Percentiles rank a stretch among this genome's conserved stretches.
Conservation (phyloP, 1,140 invertebrate genomes). For the Meloidogyne chitwoodi region DNA sequence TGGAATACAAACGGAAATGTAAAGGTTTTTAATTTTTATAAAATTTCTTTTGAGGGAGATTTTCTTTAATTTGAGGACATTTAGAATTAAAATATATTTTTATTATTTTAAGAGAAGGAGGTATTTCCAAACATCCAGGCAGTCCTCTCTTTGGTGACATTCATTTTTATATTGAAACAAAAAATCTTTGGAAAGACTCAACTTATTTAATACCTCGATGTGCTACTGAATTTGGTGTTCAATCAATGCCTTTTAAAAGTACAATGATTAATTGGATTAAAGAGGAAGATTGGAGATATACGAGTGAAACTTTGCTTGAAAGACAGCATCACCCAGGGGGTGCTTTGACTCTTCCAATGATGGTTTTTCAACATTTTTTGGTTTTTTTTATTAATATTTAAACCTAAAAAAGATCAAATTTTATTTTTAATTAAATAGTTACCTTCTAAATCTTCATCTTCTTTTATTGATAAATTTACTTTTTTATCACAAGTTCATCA, state of each 20-base stretch:
- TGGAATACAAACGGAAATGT: conserved; percentile 71
- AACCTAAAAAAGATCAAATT: not conserved
- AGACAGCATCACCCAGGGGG: conserved; percentile 78
- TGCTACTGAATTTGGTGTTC: conserved; percentile 89
- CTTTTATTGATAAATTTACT: conserved; percentile 41
- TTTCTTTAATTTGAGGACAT: no score
- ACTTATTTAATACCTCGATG: conserved; percentile 78
- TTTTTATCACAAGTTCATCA: conserved; percentile 71
- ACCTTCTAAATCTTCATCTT: not conserved
- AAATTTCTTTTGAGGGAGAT: no score
- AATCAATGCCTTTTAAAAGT: conserved; percentile 74
- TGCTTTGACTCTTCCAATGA: conserved; percentile 62
- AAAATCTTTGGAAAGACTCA: conserved; percentile 74
- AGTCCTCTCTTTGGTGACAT: conserved; percentile 80
- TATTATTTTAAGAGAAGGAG: conserved; percentile 28
- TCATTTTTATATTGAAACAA: conserved; percentile 84
- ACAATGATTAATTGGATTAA: conserved; percentile 53
- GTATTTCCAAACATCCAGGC: conserved; percentile 65
- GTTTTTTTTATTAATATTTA: conserved; percentile 40
- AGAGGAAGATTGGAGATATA: conserved; percentile 66
- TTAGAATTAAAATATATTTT: conserved; percentile 5
- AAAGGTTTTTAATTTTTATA: no score
- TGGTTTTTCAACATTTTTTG: conserved; percentile 55
- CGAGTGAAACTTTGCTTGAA: conserved; percentile 69
- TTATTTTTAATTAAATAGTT: not conserved